Evolutionary conservation across 2,888 invertebrate species (phyloP).

Genomic region (Papilio protenor): DNA sequence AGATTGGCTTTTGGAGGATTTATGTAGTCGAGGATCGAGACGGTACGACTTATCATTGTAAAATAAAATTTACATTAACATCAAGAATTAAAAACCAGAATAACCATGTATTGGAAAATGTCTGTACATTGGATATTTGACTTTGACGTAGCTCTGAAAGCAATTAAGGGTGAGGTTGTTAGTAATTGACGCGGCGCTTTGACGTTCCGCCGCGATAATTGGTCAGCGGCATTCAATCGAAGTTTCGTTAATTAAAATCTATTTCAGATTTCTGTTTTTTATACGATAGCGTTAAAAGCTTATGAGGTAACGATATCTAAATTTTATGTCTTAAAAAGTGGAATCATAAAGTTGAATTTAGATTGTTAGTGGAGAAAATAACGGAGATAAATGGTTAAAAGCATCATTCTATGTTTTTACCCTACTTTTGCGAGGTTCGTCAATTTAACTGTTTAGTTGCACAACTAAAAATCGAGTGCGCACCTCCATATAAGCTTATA

Average conservation of each 20-base stretch:
- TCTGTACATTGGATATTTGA: not conserved
- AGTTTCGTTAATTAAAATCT: slow-evolving; percentile 17
- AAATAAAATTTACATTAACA: not conserved
- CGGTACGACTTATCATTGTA: no score
- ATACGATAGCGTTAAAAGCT: not conserved
- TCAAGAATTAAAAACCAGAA: not conserved
- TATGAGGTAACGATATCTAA: not conserved
- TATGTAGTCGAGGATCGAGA: no score
- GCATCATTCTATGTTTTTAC: not conserved
- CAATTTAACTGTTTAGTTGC: no score
- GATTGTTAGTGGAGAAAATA: not conserved
- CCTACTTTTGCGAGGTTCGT: not conserved
- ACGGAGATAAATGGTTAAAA: not conserved
- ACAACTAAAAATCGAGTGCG: no score
- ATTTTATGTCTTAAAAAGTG: not conserved
- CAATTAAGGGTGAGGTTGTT: slow-evolving; percentile 18
- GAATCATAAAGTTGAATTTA: not conserved
- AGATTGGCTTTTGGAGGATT: no score
- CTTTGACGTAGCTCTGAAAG: slow-evolving; percentile 13
- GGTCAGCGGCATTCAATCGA: slow-evolving; percentile 22
- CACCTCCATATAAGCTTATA: no score
- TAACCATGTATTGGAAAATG: not conserved
- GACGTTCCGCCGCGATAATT: slow-evolving; percentile 16
- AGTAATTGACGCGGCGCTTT: slow-evolving; percentile 29
- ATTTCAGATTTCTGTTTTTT: slow-evolving; percentile 9